Conservation (phyloP, 1,140 invertebrate genomes). For the Caenorhabditis brenneri region DNA sequence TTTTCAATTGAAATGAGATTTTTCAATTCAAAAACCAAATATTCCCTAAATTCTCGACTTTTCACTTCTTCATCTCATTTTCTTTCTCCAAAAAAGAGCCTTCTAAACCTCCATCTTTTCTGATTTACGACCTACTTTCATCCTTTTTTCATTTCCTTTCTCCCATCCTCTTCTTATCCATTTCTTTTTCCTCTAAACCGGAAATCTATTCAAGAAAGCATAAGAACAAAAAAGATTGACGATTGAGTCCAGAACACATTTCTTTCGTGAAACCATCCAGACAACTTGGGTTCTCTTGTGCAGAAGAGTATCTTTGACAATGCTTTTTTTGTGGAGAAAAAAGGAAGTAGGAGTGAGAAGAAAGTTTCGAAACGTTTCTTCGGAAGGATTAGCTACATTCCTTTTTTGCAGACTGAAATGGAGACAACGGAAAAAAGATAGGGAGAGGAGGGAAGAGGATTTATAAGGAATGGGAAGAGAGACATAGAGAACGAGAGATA, state of each 20-base stretch:
- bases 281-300: background rate
- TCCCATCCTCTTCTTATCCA: background rate
- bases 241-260: constrained; percentile 7
- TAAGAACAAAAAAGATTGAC: constrained; percentile 7
- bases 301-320: background rate
- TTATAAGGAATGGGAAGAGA: background rate
- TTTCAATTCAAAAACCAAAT: too few relatives aligned
- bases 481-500: background rate
- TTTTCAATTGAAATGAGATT: too few relatives aligned
- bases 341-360: background rate
- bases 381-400: constrained; percentile 14
- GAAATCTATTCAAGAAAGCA: background rate
- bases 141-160: background rate
- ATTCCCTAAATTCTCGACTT: background rate
- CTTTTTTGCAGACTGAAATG: background rate
- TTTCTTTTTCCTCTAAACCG: background rate
- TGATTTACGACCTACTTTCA: constrained; percentile 1
- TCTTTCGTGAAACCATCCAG: background rate
- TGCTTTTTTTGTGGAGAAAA: background rate
- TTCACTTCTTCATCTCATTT: too few relatives aligned
- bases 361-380: constrained; percentile 37
- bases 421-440: background rate
- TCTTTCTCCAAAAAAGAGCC: background rate
- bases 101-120: background rate
- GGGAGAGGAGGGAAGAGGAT: background rate